Percentiles rank a stretch among this genome's conserved stretches.
phyloP scores from a whole-genome alignment of 2,797 vertebrate species.

The Borostomias antarcticus region DNA sequence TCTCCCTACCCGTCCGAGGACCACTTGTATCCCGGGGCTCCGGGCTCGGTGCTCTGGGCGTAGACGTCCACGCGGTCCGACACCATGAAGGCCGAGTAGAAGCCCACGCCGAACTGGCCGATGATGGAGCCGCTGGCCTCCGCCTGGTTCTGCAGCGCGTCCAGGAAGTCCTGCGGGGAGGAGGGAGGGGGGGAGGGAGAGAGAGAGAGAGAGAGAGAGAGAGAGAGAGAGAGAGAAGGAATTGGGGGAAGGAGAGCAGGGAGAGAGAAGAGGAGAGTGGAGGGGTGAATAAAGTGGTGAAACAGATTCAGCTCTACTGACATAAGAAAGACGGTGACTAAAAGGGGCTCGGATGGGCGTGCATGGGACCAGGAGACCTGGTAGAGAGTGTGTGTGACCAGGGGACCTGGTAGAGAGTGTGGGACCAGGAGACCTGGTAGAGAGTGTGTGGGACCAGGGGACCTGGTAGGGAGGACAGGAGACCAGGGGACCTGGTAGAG shows the following conservation, averaged over 20 bases:
- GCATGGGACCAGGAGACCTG: too few relatives aligned
- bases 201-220: not conserved
- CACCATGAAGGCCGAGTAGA: slow-evolving; percentile 98
- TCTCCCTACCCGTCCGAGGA: slow-evolving; percentile 90
- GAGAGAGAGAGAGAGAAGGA: not conserved
- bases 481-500: too few relatives aligned
- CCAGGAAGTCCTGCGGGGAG: slow-evolving; percentile 86
- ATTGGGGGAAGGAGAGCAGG: not conserved
- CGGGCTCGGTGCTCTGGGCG: slow-evolving; percentile 77
- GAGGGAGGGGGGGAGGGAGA: slow-evolving; percentile 3
- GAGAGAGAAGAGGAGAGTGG: not conserved
- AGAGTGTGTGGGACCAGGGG: too few relatives aligned
- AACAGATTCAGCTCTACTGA: not conserved
- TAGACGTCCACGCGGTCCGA: slow-evolving; percentile 91
- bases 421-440: too few relatives aligned
- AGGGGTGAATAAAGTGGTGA: not conserved
- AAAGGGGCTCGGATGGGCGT: not conserved
- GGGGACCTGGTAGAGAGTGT: too few relatives aligned
- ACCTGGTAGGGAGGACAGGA: too few relatives aligned
- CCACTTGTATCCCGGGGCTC: slow-evolving; percentile 86
- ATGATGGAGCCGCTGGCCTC: slow-evolving; percentile 93
- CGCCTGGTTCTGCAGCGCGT: slow-evolving; percentile 85
- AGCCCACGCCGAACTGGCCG: slow-evolving; percentile 97
- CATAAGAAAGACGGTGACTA: not conserved
- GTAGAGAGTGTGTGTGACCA: too few relatives aligned